These are phyloP conservation scores for Pontoporia blainvillei DNA, from an alignment of 2,113 vertebrate genomes.

Conservation along the genomic window DNA sequence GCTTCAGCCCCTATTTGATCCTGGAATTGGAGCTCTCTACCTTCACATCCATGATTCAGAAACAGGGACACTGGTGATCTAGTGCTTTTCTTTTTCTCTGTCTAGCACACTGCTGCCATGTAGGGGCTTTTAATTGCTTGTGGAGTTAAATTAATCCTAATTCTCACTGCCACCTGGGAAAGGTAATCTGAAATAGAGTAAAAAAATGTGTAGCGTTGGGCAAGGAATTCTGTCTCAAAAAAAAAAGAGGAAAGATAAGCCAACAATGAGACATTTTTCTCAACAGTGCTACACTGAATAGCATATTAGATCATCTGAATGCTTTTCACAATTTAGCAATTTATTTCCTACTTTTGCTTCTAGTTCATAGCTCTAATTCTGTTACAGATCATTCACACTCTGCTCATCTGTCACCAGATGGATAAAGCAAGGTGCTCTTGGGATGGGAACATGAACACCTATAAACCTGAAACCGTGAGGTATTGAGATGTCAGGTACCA, in stretches of 20 bases:
- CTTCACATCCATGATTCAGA: not conserved
- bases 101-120: not conserved
- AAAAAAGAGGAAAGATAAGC: not conserved
- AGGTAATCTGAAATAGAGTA: not conserved
- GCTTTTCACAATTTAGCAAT: conserved; percentile 14
- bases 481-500: not conserved
- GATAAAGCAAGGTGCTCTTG: conserved; percentile 18
- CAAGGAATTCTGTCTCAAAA: not conserved
- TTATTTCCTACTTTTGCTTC: not conserved
- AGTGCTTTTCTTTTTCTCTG: not conserved
- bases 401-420: not conserved
- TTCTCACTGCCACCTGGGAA: not conserved
- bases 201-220: not conserved
- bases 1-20: too few relatives aligned
- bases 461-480: conserved; percentile 22
- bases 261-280: not conserved
- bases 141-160: not conserved
- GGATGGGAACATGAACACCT: not conserved
- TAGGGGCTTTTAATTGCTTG: not conserved
- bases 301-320: not conserved
- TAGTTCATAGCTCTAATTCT: not conserved
- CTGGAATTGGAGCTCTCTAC: fast-evolving
- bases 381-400: conserved; percentile 45
- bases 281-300: not conserved
- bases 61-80: not conserved